phyloP scores from a whole-genome alignment of 92 coral and sea anemone genomes.

The Porites lobata region DNA sequence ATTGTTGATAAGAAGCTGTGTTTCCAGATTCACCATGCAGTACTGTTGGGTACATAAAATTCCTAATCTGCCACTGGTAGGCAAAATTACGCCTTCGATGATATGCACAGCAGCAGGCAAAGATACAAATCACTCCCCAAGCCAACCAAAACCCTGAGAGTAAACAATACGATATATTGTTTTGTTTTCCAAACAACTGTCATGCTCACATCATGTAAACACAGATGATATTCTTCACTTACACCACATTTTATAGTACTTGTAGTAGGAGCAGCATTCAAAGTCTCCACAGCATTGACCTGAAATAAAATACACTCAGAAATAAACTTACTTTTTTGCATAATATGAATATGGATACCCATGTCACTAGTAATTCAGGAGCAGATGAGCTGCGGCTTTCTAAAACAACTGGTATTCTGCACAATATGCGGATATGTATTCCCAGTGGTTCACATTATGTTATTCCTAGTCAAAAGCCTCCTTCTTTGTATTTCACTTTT shows the following conservation, averaged over 20 bases:
- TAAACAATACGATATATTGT: background rate
- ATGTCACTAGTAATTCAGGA: too few species aligned
- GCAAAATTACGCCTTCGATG: slow-evolving; percentile 59
- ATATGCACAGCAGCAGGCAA: slow-evolving; percentile 83
- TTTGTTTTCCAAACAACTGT: background rate
- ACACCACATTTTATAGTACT: slow-evolving; percentile 91
- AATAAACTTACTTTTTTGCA: background rate
- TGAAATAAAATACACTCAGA: slow-evolving; percentile 4
- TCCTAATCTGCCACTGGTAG: slow-evolving; percentile 54
- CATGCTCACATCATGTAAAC: too few species aligned
- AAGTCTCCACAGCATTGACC: slow-evolving; percentile 87
- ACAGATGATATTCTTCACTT: slow-evolving; percentile 29
- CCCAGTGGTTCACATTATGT: too few species aligned
- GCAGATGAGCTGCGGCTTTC: too few species aligned
- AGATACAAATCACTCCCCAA: slow-evolving; percentile 73
- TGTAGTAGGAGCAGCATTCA: slow-evolving; percentile 81
- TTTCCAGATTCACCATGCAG: slow-evolving; percentile 1
- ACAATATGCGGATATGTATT: too few species aligned
- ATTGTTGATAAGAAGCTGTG: background rate
- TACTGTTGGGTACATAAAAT: slow-evolving; percentile 45
- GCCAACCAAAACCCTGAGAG: slow-evolving; percentile 86
- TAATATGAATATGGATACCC: too few species aligned
- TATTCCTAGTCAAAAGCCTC: too few species aligned
- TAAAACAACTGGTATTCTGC: too few species aligned
- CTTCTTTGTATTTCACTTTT: too few species aligned